These are phyloP conservation scores for Mesoligia furuncula DNA, from an alignment of 2,888 invertebrate genomes.

Conservation along the genomic window DNA sequence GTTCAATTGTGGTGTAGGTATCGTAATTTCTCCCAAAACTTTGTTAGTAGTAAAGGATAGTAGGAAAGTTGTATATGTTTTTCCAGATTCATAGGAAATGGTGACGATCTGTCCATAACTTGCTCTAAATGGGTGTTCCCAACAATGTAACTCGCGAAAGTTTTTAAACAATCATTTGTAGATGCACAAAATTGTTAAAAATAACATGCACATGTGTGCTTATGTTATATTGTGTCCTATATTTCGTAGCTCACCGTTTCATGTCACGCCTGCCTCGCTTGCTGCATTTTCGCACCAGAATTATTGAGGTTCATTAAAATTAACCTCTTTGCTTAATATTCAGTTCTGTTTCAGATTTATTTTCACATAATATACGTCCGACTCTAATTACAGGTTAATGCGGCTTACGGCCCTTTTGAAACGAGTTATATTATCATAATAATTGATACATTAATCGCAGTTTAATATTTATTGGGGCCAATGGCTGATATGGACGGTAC, in stretches of 20 bases:
- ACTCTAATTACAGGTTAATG: constrained; percentile 63
- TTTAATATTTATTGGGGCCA: background rate
- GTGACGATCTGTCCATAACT: background rate
- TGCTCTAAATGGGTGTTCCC: background rate
- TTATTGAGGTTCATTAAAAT: constrained; percentile 78
- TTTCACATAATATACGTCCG: constrained; percentile 45
- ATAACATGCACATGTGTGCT: background rate
- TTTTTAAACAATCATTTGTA: background rate
- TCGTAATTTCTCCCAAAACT: background rate
- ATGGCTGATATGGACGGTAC: background rate
- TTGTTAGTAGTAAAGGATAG: background rate
- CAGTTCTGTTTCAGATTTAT: constrained; percentile 68
- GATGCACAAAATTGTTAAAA: background rate
- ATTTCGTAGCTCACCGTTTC: constrained; percentile 57
- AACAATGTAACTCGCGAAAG: background rate
- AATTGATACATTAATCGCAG: background rate
- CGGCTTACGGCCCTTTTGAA: constrained; percentile 20
- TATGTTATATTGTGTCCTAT: background rate
- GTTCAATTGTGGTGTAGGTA: background rate
- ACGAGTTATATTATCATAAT: constrained; percentile 8
- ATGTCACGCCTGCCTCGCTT: constrained; percentile 48
- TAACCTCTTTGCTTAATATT: constrained; percentile 71
- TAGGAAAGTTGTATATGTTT: background rate
- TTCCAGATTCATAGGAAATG: background rate
- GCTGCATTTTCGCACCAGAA: constrained; percentile 71